These are phyloP conservation scores for Yponomeuta malinellus DNA, from an alignment of 2,888 invertebrate genomes.

Conservation along the genomic window DNA sequence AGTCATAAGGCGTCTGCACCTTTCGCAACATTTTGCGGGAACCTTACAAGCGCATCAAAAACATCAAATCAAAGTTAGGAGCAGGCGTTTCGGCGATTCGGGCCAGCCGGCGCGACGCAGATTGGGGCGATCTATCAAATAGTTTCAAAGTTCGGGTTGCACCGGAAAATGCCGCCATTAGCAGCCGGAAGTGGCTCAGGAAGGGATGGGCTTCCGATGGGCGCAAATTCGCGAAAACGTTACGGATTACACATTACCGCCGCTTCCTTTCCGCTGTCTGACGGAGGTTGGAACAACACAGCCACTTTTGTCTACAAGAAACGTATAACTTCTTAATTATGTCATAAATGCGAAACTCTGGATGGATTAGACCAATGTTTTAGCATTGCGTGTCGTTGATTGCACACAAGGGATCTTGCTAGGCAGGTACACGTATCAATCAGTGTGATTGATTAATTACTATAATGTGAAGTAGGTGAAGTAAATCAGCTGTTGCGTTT, in stretches of 20 bases:
- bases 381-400: too few relatives aligned
- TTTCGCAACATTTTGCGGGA: too few relatives aligned
- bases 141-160: slow-evolving; percentile 19
- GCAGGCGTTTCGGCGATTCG: background rate
- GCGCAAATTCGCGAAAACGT: slow-evolving; percentile 10
- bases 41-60: background rate
- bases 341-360: too few relatives aligned
- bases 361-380: too few relatives aligned
- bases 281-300: too few relatives aligned
- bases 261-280: slow-evolving; percentile 6
- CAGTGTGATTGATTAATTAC: too few relatives aligned
- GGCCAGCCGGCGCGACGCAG: slow-evolving; percentile 5
- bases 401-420: too few relatives aligned
- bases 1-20: too few relatives aligned
- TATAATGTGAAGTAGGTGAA: too few relatives aligned
- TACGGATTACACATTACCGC: slow-evolving; percentile 9
- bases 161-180: slow-evolving; percentile 35
- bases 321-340: background rate
- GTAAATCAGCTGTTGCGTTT: too few relatives aligned
- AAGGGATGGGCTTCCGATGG: slow-evolving; percentile 4
- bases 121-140: slow-evolving; percentile 20
- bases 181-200: slow-evolving; percentile 24
- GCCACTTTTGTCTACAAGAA: background rate
- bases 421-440: too few relatives aligned
- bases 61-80: background rate